Base-by-base conservation (phyloP, 2,797 vertebrate genomes). In the Okamejei kenojei region DNA sequence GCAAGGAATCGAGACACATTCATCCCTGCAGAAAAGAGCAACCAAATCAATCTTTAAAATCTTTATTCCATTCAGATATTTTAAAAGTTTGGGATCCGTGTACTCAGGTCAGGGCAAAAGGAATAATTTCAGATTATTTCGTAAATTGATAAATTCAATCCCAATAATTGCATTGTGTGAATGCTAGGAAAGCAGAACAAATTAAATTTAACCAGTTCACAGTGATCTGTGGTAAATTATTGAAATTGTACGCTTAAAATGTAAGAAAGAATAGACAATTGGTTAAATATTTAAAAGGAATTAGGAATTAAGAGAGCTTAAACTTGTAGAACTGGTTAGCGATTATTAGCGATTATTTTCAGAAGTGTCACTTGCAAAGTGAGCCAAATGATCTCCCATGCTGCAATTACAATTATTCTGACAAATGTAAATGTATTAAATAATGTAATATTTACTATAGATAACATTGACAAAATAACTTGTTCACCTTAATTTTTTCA, bases 401-500 rank as follows among this genome's bases (percentile, higher is more conserved):
- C 29, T 88, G 61, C 19, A 32, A 65, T 88, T 88, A 65, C 54
- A 61, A 61, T 15, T n/a, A 61, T 61, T 84, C 61, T 32, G 7
- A 65, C 21, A 32, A 65, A 68, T 21, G 17, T 19, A 29, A 73
- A 17, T 7, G 17, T 68, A 19, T 88, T 65, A 68, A 88, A 32
- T 3, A 61, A 61, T 84, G 58, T 15, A 58, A 84, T 35, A 88
- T 29, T 86, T 32, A 29, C 8, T 68, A 68, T 35, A 78, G 29
- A 35, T 15, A 68, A 68, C n/a, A 3, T 65, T 88, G 68, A 32
- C 13, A 23, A 45, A 93, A 17, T 93, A 45, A 82, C 17, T 32
- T 26, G 38, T 95, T 94, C 95, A 98, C 98, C 97, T 98, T 98
- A 94, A 99, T 97, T 93, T 95, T 97, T 93, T 97, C 95, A 93